Evolutionary conservation across 2,888 invertebrate species (phyloP).

Genomic region (Dione juno): DNA sequence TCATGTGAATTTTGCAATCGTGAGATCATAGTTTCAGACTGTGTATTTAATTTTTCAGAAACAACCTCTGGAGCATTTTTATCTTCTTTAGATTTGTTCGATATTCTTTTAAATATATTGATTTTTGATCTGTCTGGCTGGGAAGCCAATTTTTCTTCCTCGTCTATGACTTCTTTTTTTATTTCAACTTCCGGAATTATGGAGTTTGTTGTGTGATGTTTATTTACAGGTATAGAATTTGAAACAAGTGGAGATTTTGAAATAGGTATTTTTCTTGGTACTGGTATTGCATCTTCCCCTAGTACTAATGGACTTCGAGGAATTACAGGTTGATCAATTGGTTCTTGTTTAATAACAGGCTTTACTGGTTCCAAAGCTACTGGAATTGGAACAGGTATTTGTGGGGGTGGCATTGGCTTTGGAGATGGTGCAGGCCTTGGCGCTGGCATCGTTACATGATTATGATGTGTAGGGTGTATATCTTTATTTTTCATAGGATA

Average conservation of each 20-base stretch:
- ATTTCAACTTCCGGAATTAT: conserved; percentile 70
- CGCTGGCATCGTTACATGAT: conserved; percentile 73
- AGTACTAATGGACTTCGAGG: conserved; percentile 53
- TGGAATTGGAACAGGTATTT: conserved; percentile 54
- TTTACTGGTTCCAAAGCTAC: conserved; percentile 54
- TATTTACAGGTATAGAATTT: conserved; percentile 67
- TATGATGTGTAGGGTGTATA: conserved; percentile 71
- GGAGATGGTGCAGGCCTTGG: conserved; percentile 60
- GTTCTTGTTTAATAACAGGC: conserved; percentile 73
- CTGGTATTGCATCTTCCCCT: conserved; percentile 74
- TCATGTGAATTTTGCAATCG: conserved; percentile 71
- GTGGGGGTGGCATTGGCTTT: conserved; percentile 56
- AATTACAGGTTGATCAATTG: conserved; percentile 58
- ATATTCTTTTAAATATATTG: conserved; percentile 94
- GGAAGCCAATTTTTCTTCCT: conserved; percentile 86
- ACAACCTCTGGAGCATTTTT: conserved; percentile 74
- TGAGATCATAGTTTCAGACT: conserved; percentile 75
- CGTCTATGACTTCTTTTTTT: conserved; percentile 80
- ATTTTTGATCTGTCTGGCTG: conserved; percentile 93
- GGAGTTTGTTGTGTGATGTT: conserved; percentile 63
- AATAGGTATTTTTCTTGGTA: conserved; percentile 79
- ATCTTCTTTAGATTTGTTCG: conserved; percentile 88
- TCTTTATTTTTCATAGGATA: conserved; percentile 71
- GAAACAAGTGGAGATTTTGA: conserved; percentile 77
- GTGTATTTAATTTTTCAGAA: conserved; percentile 62